Base-by-base conservation (phyloP, 2,797 vertebrate species). In the Ctenopoma kingsleyae region DNA sequence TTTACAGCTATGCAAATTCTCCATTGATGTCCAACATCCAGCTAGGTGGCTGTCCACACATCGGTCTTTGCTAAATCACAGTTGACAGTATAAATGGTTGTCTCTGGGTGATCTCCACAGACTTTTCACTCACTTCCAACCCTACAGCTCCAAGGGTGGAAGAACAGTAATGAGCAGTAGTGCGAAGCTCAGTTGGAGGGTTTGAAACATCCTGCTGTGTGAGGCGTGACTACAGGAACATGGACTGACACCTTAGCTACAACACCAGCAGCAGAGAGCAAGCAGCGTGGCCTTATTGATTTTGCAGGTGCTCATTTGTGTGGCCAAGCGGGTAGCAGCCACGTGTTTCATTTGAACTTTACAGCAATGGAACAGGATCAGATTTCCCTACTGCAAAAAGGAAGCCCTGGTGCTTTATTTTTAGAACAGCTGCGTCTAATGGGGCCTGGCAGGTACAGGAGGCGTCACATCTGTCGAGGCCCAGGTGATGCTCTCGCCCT, bases 381-480 rank as follows among this genome's bases (percentile, higher is more conserved):
- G 82, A 93, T 84, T 85, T 89, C 80, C 81, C 76, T 13, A 32
- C 78, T 60, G 82, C 81, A 87, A 86, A 85, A 83, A 88, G 82
- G 80, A 85, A 85, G 85, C 78, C 82, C 72, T 60, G 78, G 58
- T 80, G 82, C 76, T 91, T 92, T 94, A 93, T 94, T 93, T 93
- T 94, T 94, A 92, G 90, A 91, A 79, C 92, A 90, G 87, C 89
- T 91, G 89, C 80, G 57, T 91, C 86, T 94, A 93, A 93, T 93
- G 90, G 93, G 87, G 89, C 91, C 90, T 93, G 93, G 93, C 93
- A 92, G 91, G 91, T 93, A 94, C 92, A 94, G 93, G 92, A 93
- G 92, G 92, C 83, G 79, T 92, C 92, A 92, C 92, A 93, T 93
- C 92, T 94, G 92, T 93, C 71, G 83, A 90, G 89, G 86, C 81